phyloP scores from a whole-genome alignment of 1,140 invertebrate species.

The Portunus trituberculatus region DNA sequence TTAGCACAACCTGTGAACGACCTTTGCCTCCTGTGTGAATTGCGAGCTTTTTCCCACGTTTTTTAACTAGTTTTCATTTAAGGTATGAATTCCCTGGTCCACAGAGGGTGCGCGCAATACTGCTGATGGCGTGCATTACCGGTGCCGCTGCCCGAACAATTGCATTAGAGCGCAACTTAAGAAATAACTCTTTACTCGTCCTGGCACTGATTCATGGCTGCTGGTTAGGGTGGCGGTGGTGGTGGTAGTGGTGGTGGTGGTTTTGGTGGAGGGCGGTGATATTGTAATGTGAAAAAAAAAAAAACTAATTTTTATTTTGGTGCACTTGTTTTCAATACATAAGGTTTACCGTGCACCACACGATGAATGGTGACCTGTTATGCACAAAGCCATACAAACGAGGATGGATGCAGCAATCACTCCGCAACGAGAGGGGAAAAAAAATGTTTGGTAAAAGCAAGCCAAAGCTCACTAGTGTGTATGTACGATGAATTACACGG shows the following conservation, averaged over 20 bases:
- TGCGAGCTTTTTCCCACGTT: not conserved
- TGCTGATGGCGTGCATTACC: not conserved
- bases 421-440: not conserved
- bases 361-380: slow-evolving; percentile 20
- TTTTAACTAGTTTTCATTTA: not conserved
- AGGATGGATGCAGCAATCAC: not conserved
- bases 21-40: not conserved
- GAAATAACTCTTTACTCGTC: not conserved
- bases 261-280: no score
- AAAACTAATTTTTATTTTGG: not conserved
- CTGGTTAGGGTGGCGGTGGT: no score
- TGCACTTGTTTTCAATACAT: not conserved
- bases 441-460: not conserved
- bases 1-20: not conserved
- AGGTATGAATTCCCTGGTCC: not conserved
- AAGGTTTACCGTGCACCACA: not conserved
- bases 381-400: slow-evolving; percentile 20
- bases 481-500: not conserved
- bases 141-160: not conserved
- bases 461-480: not conserved
- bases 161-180: not conserved
- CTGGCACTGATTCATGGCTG: no score
- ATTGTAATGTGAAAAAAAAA: not conserved
- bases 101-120: not conserved
- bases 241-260: no score